Evolutionary conservation across 2,888 invertebrate species (phyloP).

Genomic region (Ectobius pallidus): DNA sequence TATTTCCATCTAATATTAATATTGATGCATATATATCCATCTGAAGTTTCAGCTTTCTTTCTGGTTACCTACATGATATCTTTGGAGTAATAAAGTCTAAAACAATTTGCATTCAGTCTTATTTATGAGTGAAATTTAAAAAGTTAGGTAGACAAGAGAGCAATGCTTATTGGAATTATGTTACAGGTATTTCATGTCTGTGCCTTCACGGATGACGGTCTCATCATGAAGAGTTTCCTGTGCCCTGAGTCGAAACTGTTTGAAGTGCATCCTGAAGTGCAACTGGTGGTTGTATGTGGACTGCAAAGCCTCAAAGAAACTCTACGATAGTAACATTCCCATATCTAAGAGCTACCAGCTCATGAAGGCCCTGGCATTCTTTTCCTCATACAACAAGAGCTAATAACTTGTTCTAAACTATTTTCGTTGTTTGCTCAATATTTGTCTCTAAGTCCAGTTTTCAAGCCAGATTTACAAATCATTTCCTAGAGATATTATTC

Average conservation of each 20-base stretch:
- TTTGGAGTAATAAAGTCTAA: too few species aligned
- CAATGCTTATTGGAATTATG: too few species aligned
- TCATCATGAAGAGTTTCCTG: constrained; percentile 89
- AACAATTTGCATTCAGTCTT: too few species aligned
- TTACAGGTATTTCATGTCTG: constrained; percentile 89
- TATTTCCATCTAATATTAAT: too few species aligned
- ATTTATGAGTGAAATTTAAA: too few species aligned
- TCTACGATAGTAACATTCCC: constrained; percentile 89
- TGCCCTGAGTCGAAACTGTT: constrained; percentile 91
- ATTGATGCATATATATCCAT: too few species aligned
- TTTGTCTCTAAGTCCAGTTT: neutral
- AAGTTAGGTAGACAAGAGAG: too few species aligned
- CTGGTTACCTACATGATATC: too few species aligned
- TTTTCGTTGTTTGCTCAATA: neutral
- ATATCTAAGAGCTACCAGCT: constrained; percentile 90
- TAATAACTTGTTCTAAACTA: neutral
- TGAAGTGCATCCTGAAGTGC: constrained; percentile 89
- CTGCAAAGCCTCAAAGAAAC: constrained; percentile 77
- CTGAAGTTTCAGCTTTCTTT: too few species aligned
- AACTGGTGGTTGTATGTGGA: constrained; percentile 96
- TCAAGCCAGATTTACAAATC: neutral
- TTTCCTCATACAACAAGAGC: constrained; percentile 78
- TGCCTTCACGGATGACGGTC: constrained; percentile 84
- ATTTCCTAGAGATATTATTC: too few species aligned
- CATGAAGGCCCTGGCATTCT: constrained; percentile 89